Percentiles rank a stretch among this genome's conserved stretches.
These are phyloP conservation scores for Eurois occulta DNA, from an alignment of 2,888 invertebrate species.

Conservation along the genomic window DNA sequence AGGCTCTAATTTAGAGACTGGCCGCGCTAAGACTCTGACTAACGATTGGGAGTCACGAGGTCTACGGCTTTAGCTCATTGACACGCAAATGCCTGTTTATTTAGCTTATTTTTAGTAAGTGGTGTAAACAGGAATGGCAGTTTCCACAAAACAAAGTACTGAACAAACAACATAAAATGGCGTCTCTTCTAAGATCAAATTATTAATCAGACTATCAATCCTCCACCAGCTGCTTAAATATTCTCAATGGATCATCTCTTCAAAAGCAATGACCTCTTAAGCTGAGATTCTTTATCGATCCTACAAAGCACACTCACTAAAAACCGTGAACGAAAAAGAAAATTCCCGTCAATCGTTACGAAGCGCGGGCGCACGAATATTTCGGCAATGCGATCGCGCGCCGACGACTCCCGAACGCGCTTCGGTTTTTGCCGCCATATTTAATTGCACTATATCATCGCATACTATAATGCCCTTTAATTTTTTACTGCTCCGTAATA, in stretches of 20 bases:
- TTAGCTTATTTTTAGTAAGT: background rate
- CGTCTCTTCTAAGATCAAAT: background rate
- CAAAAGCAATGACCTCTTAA: conserved; percentile 34
- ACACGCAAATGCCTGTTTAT: background rate
- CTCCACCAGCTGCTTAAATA: background rate
- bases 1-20: conserved; percentile 1
- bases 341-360: conserved; percentile 51
- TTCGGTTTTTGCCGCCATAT: conserved; percentile 71
- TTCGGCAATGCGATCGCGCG: conserved; percentile 68
- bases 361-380: conserved; percentile 61
- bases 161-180: too few species aligned
- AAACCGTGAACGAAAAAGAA: conserved; percentile 55
- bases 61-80: background rate
- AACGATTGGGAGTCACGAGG: conserved; percentile 19
- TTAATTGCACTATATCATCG: conserved; percentile 89
- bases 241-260: background rate
- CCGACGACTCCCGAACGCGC: conserved; percentile 58
- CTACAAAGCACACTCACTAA: conserved; percentile 26
- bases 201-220: background rate
- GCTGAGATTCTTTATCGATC: conserved; percentile 21
- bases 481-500: conserved; percentile 85
- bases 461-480: conserved; percentile 88
- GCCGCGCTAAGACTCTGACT: background rate
- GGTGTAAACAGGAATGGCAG: too few species aligned
- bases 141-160: too few species aligned